Conservation (phyloP, 2,888 invertebrate species). For the Eupithecia insigniata region DNA sequence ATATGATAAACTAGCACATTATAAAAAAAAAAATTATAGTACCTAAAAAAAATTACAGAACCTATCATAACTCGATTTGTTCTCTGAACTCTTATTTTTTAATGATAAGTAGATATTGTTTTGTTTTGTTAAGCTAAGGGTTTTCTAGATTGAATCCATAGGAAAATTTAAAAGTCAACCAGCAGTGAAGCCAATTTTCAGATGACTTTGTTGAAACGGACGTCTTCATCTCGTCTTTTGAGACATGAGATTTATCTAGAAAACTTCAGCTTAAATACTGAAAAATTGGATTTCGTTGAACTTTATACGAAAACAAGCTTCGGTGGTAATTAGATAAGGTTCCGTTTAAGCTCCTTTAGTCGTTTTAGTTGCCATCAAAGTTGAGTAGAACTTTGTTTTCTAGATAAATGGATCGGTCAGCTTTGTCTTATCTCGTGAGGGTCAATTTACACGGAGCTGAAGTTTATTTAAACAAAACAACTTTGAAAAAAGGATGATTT, state of each 20-base stretch:
- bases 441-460: not conserved
- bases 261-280: conserved; percentile 10
- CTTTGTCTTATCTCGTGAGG: conserved; percentile 26
- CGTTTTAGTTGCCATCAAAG: conserved; percentile 38
- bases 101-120: too few species aligned
- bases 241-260: not conserved
- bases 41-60: too few species aligned
- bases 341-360: conserved; percentile 38
- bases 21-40: too few species aligned
- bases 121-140: not conserved
- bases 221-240: not conserved
- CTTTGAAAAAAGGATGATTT: not conserved
- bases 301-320: conserved; percentile 40
- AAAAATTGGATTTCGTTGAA: conserved; percentile 32
- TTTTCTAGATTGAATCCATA: not conserved
- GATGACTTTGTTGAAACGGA: not conserved
- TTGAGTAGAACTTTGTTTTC: conserved; percentile 35
- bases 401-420: conserved; percentile 33
- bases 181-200: not conserved
- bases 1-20: too few species aligned
- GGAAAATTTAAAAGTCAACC: not conserved
- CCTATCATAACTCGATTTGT: too few species aligned
- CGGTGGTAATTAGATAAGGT: conserved; percentile 43
- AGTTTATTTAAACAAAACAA: not conserved
- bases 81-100: too few species aligned